Conservation (phyloP, 2,113 vertebrate genomes). For the Oreochromis aureus region DNA sequence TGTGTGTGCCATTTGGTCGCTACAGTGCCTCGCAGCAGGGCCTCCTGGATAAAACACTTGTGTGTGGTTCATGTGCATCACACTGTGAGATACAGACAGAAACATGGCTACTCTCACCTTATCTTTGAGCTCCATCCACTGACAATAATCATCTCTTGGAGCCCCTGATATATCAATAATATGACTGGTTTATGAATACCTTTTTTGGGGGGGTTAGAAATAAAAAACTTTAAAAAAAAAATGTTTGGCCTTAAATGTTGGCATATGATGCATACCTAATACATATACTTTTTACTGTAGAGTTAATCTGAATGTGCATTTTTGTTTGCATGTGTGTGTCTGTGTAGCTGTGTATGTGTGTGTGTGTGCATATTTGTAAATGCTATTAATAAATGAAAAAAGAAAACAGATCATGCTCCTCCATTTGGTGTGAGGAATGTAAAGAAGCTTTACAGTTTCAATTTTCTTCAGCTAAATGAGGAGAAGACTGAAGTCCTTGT, state of each 20-base stretch:
- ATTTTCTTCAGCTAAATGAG: too few species aligned
- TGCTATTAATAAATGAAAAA: neutral
- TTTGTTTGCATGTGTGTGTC: neutral
- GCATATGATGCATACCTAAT: neutral
- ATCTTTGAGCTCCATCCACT: too few species aligned
- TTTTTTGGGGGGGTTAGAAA: neutral
- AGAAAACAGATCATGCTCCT: neutral
- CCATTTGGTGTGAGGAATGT: neutral
- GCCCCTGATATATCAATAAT: neutral
- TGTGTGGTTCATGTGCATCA: neutral
- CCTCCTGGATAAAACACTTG: neutral
- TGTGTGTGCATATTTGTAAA: neutral
- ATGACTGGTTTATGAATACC: neutral
- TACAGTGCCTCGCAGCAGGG: conserved; percentile 6
- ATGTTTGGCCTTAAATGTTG: neutral
- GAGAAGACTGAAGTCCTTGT: too few species aligned
- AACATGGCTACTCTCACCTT: neutral
- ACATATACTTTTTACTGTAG: neutral
- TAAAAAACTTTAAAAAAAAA: neutral
- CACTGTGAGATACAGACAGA: conserved; percentile 3
- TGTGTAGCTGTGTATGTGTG: neutral
- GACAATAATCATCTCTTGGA: neutral
- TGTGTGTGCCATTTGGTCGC: conserved; percentile 6
- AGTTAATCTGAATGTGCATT: neutral
- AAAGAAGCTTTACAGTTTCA: neutral